Evolutionary conservation across 2,797 vertebrate genomes (phyloP), one percentile per base, ranked within the genome.

Genomic region (Carapus acus): DNA sequence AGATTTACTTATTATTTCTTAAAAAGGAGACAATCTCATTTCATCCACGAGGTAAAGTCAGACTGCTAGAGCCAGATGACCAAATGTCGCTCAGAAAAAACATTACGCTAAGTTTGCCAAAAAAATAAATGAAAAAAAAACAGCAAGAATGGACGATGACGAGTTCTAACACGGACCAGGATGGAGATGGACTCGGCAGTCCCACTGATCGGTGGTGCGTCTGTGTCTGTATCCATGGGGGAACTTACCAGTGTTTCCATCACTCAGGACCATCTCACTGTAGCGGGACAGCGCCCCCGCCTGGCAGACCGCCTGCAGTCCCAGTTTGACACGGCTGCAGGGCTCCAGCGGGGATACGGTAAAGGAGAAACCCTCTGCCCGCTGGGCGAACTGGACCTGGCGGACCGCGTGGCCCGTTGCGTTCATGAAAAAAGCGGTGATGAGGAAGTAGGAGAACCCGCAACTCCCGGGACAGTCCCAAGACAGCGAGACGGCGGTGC

Each of bases 241-340:
- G 17, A 14, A 17, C 61, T 69, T 39, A 87, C 87, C 70, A 1
- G 80, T 40, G 60, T 85, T 84, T 2, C 74, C 86, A 3, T 84
- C 60, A 3, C 72, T 70, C 36, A 54, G 15, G 18, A 83, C 42
- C 76, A 79, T 79, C 11, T 29, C 51, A 64, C 86, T 87, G 74
- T 55, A 71, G 31, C 70, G 64, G 4, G 59, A 54, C 46, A 76
- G 73, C 0, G 34, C 8, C 19, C 76, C 83, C 0, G 58, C 60
- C 54, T 76, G 70, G 8, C 87, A 89, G 20, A 86, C 78, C 0
- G 83, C 74, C 64, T 83, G 83, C 19, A 89, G 69, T 48, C 82
- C 74, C 6, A 89, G 77, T 40, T 29, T 67, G 3, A 89, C 67
- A 49, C 75, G 72, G 19, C 17, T 65, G 56, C 87, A 89, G 21